Base-by-base conservation (phyloP, 2,797 vertebrate genomes). In the Myiotriccus ornatus region DNA sequence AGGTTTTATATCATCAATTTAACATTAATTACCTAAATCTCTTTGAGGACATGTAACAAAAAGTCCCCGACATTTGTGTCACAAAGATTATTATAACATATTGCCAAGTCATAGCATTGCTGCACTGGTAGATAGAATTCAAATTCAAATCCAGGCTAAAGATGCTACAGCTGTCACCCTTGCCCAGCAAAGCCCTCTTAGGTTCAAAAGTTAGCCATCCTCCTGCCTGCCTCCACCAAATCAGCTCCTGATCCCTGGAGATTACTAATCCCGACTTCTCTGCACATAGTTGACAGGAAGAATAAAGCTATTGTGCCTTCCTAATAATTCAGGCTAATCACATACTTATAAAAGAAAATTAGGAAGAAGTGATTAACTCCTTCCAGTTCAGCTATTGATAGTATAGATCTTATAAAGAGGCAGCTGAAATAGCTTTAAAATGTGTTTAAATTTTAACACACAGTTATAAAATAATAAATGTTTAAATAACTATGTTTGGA, bases 11-110 rank as follows among this genome's bases (percentile, higher is more conserved):
- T 98, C 98, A 98, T 98, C 98, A 98, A 98, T 98, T 98, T 98
- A 98, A 98, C 98, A 98, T 98, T 98, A 98, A 98, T 98, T 98
- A 98, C 98, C 98, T 98, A 98, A 98, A 98, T 98, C 98, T 98
- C 98, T 97, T 98, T 98, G 98, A 98, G 98, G 98, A 98, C 97
- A 97, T 97, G 98, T 98, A 98, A 98, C 98, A 98, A 98, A 98
- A 96, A 97, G 98, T 97, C 97, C 97, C 95, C 97, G 97, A 98
- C 98, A 98, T 98, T 98, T 98, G 98, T 98, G 98, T 98, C 98
- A 98, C 97, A 97, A 97, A 98, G 98, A 98, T 98, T 98, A 98
- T 98, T 97, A 97, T 97, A 98, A 98, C 98, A 97, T 98, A 98
- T 98, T 98, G 98, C 98, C 98, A 98, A 98, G 98, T 98, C 98